Evolutionary conservation across 2,888 invertebrate genomes (phyloP), one percentile per base, ranked within the genome.

Genomic region (Crocallis elinguaria): DNA sequence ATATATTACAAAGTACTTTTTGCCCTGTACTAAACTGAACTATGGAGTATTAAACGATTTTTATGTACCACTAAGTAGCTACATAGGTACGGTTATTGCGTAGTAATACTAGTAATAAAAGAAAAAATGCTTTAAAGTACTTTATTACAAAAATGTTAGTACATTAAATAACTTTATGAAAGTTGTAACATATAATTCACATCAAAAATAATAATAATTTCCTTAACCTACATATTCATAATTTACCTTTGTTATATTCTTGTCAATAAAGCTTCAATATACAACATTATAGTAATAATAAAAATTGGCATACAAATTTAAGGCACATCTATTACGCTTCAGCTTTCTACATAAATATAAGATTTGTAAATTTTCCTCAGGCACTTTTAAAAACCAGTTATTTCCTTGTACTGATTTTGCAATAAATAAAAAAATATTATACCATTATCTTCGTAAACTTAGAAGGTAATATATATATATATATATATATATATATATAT

Each of bases 111-210:
- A 4, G 1, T 7, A 12, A 29, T 4, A 2, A 29, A 29, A 29
- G 29, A 29, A 4, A 5, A 0, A 11, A 16, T 33, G 8, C 7
- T 63, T 57, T n/a, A 56, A 37, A 42, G 37, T 53, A 33, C 13
- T 74, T 69, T 71, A 71, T 73, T 77, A 73, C 32, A 73, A 76
- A 77, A 75, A 64, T 63, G 72, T 84, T 83, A 83, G 80, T 82
- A 68, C 64, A 77, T 78, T 78, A 77, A 45, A 75, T 77, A 83
- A 84, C 83, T 84, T 79, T 84, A 84, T 82, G 76, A 81, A 84
- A 79, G 76, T 80, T 78, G 76, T 71, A 73, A 75, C 67, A 74
- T 73, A 64, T 61, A 71, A 71, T 75, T 71, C 59, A 79, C 76
- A 78, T 80, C 71, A 74, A 81, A 82, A 82, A 78, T 79, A 75